Evolutionary conservation across 2,888 invertebrate genomes (phyloP).

Genomic region (Patella pellucida): DNA sequence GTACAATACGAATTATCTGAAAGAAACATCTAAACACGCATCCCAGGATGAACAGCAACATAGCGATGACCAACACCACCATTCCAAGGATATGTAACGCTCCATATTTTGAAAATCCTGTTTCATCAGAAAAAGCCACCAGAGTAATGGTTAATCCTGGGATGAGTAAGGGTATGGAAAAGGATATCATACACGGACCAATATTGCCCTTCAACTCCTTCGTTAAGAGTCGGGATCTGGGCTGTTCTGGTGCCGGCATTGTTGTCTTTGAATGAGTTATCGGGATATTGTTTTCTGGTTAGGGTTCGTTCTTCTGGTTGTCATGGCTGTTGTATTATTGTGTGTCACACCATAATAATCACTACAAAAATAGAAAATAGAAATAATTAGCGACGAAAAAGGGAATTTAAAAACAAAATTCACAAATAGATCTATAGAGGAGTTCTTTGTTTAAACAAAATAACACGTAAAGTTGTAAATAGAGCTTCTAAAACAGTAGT

Average conservation of each 20-base stretch:
- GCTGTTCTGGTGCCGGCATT: background rate
- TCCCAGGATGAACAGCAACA: conserved; percentile 32
- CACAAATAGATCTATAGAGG: too few species aligned
- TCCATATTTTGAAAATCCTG: conserved; percentile 39
- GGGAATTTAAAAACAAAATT: too few species aligned
- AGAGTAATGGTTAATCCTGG: conserved; percentile 48
- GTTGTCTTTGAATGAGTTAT: background rate
- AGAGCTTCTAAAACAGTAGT: too few species aligned
- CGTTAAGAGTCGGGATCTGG: background rate
- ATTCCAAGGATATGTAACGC: conserved; percentile 40
- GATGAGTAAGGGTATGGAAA: conserved; percentile 45
- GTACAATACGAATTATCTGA: background rate
- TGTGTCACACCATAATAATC: too few species aligned
- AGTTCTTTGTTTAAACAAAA: too few species aligned
- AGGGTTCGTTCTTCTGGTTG: too few species aligned
- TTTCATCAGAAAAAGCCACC: conserved; percentile 44
- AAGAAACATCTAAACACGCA: conserved; percentile 26
- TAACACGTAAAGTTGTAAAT: too few species aligned
- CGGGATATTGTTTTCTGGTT: too few species aligned
- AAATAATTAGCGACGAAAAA: too few species aligned
- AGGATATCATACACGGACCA: conserved; percentile 48
- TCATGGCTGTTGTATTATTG: too few species aligned
- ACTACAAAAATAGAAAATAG: too few species aligned
- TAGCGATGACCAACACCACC: conserved; percentile 28
- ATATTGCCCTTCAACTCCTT: conserved; percentile 33